Percentiles rank a stretch among this genome's conserved stretches.
Conservation (phyloP, 2,113 vertebrate genomes). For the Manacus vitellinus region DNA sequence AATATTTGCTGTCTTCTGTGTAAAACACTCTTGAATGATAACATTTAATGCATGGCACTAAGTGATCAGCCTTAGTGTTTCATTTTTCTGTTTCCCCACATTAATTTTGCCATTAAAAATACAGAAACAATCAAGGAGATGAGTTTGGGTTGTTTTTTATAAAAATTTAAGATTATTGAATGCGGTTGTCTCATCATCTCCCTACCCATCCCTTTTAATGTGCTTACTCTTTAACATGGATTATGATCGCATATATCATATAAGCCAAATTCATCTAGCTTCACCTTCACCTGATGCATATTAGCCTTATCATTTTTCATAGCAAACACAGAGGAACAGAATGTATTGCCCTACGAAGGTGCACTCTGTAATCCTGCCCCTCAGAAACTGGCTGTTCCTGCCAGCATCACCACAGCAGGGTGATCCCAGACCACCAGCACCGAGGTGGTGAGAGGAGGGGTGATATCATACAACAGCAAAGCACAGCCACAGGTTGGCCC, state of each 20-base stretch:
- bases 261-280: neutral
- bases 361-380: rapidly evolving
- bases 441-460: neutral
- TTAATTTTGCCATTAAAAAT: slow-evolving; percentile 1
- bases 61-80: neutral
- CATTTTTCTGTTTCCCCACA: neutral
- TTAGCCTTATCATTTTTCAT: neutral
- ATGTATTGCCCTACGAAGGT: neutral
- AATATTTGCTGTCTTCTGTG: slow-evolving; percentile 8
- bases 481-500: rapidly evolving
- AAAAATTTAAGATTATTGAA: neutral
- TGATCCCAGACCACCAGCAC: neutral
- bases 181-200: neutral
- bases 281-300: neutral
- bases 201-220: neutral
- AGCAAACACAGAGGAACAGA: neutral
- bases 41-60: neutral
- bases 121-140: neutral
- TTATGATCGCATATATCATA: neutral
- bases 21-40: neutral
- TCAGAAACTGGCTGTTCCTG: neutral
- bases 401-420: neutral
- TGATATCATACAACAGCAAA: rapidly evolving
- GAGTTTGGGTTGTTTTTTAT: neutral
- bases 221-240: neutral